These are phyloP conservation scores for Luscinia megarhynchos DNA, from an alignment of 2,797 vertebrate genomes.

Conservation along the genomic window DNA sequence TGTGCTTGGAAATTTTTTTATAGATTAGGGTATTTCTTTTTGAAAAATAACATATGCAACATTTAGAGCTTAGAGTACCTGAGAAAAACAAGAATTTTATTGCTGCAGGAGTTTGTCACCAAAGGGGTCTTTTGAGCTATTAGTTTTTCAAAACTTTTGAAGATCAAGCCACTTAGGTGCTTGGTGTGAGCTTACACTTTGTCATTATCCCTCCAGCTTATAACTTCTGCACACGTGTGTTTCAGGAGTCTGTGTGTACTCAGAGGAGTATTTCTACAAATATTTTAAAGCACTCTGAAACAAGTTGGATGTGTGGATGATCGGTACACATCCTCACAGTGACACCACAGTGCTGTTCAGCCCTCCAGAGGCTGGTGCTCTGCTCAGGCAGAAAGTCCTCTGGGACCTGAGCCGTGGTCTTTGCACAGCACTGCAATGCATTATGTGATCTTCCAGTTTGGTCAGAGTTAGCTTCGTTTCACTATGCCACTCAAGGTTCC, in stretches of 20 bases:
- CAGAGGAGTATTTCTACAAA: neutral
- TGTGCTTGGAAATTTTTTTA: neutral
- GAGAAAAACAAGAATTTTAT: neutral
- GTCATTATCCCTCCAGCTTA: neutral
- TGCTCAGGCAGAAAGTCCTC: neutral
- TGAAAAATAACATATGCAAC: neutral
- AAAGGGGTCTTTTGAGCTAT: neutral
- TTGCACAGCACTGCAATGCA: neutral
- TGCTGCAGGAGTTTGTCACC: neutral
- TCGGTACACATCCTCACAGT: neutral
- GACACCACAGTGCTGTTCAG: neutral
- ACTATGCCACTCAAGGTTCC: neutral
- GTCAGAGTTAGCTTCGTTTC: neutral
- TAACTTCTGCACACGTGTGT: accelerated
- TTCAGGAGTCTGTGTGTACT: neutral
- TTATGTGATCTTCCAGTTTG: neutral
- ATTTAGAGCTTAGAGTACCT: neutral
- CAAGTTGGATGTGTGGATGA: neutral
- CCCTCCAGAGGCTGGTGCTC: neutral
- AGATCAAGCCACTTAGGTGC: neutral
- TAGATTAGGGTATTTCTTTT: neutral
- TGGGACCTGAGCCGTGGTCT: neutral
- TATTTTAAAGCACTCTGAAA: neutral
- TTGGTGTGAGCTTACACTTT: neutral
- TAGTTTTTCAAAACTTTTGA: neutral